phyloP scores from a whole-genome alignment of 2,113 vertebrate species.

The Sardina pilchardus region DNA sequence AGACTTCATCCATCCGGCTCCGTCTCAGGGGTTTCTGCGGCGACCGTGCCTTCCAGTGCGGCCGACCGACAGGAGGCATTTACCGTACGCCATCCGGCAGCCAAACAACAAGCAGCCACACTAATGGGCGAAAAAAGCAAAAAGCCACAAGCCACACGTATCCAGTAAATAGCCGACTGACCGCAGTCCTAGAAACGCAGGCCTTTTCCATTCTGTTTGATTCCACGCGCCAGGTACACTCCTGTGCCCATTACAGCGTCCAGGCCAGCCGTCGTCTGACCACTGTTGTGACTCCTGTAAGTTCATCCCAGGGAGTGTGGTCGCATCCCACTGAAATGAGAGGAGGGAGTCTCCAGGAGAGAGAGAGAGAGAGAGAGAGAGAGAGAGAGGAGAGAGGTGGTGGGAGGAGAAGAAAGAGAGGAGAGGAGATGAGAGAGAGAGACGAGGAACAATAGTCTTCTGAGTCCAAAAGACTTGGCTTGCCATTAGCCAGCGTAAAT shows the following conservation, averaged over 20 bases:
- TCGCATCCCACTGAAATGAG: not conserved
- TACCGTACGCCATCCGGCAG: conserved; percentile 64
- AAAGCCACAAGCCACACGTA: conserved; percentile 77
- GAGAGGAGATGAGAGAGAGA: not conserved
- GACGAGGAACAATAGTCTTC: not conserved
- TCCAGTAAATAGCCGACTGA: conserved; percentile 73
- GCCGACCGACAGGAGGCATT: conserved; percentile 68
- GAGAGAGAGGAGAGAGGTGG: not conserved
- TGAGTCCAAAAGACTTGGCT: not conserved
- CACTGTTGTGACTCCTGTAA: conserved; percentile 45
- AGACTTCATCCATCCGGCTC: conserved; percentile 55
- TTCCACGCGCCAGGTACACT: conserved; percentile 51
- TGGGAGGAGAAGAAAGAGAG: not conserved
- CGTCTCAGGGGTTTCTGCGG: conserved; percentile 69
- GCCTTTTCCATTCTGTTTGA: conserved; percentile 62
- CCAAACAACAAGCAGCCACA: conserved; percentile 68
- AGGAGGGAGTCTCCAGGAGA: not conserved
- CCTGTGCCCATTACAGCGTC: not conserved
- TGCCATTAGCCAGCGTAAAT: conserved; percentile 8
- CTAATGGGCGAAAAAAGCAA: conserved; percentile 70
- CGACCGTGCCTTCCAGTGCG: conserved; percentile 61
- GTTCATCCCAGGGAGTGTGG: conserved; percentile 6
- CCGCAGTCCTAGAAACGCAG: conserved; percentile 68
- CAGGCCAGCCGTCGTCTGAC: conserved; percentile 1
- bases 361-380: not conserved